A percentile compares a stretch with the other conserved stretches of the same genome.
Conservation (phyloP, 1,140 invertebrate species). For the Drosophila tani region DNA sequence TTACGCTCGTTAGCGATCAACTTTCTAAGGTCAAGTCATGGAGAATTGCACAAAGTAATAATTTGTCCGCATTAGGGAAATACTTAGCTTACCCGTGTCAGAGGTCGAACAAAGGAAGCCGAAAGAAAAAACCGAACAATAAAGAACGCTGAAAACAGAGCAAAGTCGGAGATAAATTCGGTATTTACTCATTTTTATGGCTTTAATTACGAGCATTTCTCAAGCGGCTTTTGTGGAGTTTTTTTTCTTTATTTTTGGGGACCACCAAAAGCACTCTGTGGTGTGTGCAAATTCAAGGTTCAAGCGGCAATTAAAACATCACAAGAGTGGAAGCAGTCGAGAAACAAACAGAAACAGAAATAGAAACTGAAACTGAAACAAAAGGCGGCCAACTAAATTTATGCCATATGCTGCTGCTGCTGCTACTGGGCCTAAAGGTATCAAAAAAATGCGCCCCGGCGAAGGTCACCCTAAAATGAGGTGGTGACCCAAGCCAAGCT, state of each 20-base stretch:
- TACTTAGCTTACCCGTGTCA: constrained; percentile 36
- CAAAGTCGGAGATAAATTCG: constrained; percentile 55
- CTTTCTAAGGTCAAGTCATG: constrained; percentile 44
- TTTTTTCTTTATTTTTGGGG: constrained; percentile 19
- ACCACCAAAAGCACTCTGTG: constrained; percentile 68
- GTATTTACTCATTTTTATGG: constrained; percentile 67
- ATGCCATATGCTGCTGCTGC: constrained; percentile 15
- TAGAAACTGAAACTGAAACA: constrained; percentile 42
- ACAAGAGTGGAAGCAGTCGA: constrained; percentile 37
- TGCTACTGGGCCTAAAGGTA: constrained; percentile 41
- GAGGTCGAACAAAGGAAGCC: constrained; percentile 40
- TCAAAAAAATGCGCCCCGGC: constrained; percentile 30
- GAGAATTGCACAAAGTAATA: constrained; percentile 50
- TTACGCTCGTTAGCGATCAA: constrained; percentile 33
- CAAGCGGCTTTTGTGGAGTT: constrained; percentile 47
- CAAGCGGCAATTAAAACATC: constrained; percentile 68
- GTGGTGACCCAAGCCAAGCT: constrained; percentile 6
- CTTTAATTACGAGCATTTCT: constrained; percentile 78
- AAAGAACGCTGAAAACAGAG: constrained; percentile 44
- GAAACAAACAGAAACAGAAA: constrained; percentile 41
- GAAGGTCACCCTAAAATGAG: constrained; percentile 56
- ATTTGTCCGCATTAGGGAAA: constrained; percentile 49
- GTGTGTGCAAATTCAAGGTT: constrained; percentile 73
- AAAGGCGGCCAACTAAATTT: constrained; percentile 48
- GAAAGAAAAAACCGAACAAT: constrained; percentile 22